Conservation (phyloP, 2,888 invertebrate genomes). For the Rhimphoctona megacephalus region DNA sequence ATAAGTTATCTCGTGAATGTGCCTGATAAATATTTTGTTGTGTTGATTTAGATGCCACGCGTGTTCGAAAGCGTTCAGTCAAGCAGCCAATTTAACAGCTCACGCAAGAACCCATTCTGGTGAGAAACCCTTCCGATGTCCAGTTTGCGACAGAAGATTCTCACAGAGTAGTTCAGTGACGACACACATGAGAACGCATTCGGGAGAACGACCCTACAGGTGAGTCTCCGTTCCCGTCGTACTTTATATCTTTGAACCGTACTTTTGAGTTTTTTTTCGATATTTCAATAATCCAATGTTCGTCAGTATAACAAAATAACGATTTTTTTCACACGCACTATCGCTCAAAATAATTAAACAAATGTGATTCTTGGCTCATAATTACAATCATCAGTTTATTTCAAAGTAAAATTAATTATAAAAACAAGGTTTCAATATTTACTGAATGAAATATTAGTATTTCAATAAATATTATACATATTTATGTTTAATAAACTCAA, state of each 20-base stretch:
- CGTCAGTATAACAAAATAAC: not conserved
- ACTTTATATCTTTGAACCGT: too few species aligned
- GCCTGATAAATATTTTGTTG: conserved; percentile 30
- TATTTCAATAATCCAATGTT: not conserved
- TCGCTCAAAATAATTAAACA: not conserved
- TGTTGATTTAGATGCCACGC: conserved; percentile 89
- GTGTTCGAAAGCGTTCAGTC: conserved; percentile 98
- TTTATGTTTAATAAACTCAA: too few species aligned
- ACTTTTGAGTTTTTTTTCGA: conserved; percentile 14
- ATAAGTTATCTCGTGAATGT: not conserved
- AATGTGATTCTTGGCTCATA: too few species aligned
- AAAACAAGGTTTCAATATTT: too few species aligned
- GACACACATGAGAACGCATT: conserved; percentile 99
- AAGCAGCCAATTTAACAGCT: conserved; percentile 99
- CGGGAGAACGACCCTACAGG: conserved; percentile 98
- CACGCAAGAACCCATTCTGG: conserved; percentile 98
- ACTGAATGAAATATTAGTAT: too few species aligned
- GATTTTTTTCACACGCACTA: not conserved
- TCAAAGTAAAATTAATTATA: too few species aligned
- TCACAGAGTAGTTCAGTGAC: conserved; percentile 98
- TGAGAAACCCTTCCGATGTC: conserved; percentile 99
- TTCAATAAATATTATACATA: too few species aligned
- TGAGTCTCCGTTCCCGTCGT: conserved; percentile 75
- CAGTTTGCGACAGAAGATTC: conserved; percentile 98
- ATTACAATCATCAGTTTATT: too few species aligned